phyloP scores from a whole-genome alignment of 1,140 invertebrate species.

The Drosophila tsacasi region DNA sequence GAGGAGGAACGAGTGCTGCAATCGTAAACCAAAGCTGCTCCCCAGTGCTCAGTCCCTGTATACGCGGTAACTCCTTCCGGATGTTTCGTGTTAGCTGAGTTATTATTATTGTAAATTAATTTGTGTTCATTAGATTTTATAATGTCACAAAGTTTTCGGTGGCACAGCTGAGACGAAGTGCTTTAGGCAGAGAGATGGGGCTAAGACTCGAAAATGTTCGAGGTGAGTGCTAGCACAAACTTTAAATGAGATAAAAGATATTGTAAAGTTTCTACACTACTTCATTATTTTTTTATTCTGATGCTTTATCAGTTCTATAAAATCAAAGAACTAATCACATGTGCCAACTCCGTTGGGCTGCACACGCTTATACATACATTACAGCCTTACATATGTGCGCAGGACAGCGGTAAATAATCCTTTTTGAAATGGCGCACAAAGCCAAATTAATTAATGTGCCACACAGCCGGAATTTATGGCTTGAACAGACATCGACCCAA shows the following conservation, averaged over 20 bases:
- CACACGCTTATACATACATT: conserved; percentile 9
- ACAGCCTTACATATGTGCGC: conserved; percentile 27
- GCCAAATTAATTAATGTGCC: conserved; percentile 82
- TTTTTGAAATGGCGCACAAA: conserved; percentile 77
- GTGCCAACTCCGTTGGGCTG: neutral
- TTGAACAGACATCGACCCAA: conserved; percentile 52
- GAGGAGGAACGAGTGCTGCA: conserved; percentile 37
- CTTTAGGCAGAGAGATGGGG: neutral
- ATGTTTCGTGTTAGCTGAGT: conserved; percentile 73
- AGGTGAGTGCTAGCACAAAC: neutral
- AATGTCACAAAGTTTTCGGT: conserved; percentile 65
- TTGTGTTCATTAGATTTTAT: conserved; percentile 81
- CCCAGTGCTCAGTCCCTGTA: conserved; percentile 33
- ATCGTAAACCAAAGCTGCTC: conserved; percentile 56
- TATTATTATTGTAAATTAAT: conserved; percentile 82
- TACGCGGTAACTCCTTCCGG: conserved; percentile 33
- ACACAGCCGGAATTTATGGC: conserved; percentile 80
- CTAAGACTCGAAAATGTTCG: neutral
- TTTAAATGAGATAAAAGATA: neutral
- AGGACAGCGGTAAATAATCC: conserved; percentile 72
- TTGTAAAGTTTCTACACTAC: neutral
- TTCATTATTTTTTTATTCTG: neutral
- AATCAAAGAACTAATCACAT: conserved; percentile 5
- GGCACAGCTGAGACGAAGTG: conserved; percentile 57
- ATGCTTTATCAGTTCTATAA: neutral